These are phyloP conservation scores for Epizoanthus illoricatus DNA, from an alignment of 92 coral and sea anemone genomes.

Conservation along the genomic window DNA sequence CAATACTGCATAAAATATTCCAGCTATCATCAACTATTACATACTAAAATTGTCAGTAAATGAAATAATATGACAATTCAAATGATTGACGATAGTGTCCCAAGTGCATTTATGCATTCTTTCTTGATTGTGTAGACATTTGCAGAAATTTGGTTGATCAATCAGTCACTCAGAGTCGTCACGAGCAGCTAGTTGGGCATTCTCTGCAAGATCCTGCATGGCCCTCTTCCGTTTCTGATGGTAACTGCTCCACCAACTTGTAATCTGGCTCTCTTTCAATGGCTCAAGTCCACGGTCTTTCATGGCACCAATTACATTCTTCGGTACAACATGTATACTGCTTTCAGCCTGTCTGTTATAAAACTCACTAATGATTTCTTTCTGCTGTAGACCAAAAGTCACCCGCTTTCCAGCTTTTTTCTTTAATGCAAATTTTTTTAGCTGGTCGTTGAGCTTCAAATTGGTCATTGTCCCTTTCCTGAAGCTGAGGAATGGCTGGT, in stretches of 20 bases:
- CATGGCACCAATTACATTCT: slow-evolving; percentile 1
- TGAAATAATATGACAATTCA: too few relatives aligned
- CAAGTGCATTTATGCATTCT: too few relatives aligned
- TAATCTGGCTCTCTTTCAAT: slow-evolving; percentile 7
- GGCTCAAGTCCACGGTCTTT: not conserved
- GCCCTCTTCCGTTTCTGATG: slow-evolving; percentile 16
- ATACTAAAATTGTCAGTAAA: too few relatives aligned
- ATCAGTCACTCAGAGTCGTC: not conserved
- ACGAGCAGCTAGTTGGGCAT: not conserved
- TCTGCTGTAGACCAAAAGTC: slow-evolving; percentile 5
- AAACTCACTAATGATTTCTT: slow-evolving; percentile 16
- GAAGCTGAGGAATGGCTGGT: not conserved
- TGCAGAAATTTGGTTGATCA: too few relatives aligned
- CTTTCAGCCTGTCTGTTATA: not conserved
- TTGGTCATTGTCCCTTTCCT: not conserved
- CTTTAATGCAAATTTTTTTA: slow-evolving; percentile 9
- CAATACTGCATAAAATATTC: too few relatives aligned
- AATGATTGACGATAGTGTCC: too few relatives aligned
- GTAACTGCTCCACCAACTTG: slow-evolving; percentile 24
- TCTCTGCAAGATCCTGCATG: slow-evolving; percentile 10
- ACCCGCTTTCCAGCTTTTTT: slow-evolving; percentile 7
- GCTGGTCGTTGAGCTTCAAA: slow-evolving; percentile 3
- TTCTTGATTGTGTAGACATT: too few relatives aligned
- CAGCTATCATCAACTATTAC: too few relatives aligned
- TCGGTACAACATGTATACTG: not conserved